Evolutionary conservation across 2,888 invertebrate genomes (phyloP).

Genomic region (Eulithis testata): DNA sequence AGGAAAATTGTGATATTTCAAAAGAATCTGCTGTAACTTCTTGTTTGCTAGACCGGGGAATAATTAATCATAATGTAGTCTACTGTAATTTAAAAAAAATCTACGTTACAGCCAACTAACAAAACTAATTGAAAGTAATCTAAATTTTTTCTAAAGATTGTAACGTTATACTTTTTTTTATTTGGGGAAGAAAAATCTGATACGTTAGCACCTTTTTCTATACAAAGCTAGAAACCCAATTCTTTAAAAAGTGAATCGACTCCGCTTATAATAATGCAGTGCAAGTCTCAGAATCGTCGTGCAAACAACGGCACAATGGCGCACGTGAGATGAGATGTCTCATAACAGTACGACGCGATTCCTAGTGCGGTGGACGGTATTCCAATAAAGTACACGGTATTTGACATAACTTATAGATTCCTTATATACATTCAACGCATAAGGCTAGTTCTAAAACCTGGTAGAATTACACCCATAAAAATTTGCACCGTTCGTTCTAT

Average conservation of each 20-base stretch:
- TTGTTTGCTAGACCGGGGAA: neutral
- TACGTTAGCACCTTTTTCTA: no score
- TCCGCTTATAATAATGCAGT: slow-evolving; percentile 39
- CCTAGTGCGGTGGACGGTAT: slow-evolving; percentile 34
- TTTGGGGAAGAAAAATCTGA: no score
- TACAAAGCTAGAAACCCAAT: no score
- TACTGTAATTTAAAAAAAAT: neutral
- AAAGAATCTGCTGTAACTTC: neutral
- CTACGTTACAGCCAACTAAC: no score
- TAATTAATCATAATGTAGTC: slow-evolving; percentile 4
- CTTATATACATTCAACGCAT: no score
- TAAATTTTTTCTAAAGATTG: no score
- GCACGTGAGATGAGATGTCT: slow-evolving; percentile 80
- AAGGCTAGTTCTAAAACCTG: no score
- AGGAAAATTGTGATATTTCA: neutral
- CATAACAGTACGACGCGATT: slow-evolving; percentile 63
- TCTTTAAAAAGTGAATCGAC: slow-evolving; percentile 24
- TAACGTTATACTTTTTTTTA: no score
- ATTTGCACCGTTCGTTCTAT: no score
- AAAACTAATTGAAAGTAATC: no score
- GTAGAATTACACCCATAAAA: no score
- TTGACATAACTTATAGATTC: slow-evolving; percentile 13
- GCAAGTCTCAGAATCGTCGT: slow-evolving; percentile 53
- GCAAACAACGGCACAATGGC: slow-evolving; percentile 68
- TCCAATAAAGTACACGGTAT: slow-evolving; percentile 39